Evolutionary conservation across 1,140 invertebrate genomes (phyloP), one percentile per base, ranked within the genome.

Genomic region (Matsumurasca onukii): DNA sequence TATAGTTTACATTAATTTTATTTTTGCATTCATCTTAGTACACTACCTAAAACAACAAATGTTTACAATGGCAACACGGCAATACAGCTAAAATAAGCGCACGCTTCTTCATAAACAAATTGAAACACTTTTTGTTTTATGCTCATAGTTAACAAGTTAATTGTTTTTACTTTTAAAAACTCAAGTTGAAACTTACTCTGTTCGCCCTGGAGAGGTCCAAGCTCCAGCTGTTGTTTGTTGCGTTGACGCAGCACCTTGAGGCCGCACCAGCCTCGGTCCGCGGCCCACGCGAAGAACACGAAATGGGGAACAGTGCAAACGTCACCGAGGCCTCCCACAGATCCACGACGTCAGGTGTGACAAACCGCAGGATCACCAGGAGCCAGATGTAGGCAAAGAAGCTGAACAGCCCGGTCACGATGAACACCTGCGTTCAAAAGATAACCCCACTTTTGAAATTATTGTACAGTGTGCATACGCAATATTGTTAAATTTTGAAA

Each of bases 361-460:
- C 71, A 5, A 75, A 78, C 17, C 84, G 71, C 20, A 89, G 76
- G 48, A 88, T 82, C 12, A 88, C 71, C 29, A 86, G 77, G 9
- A 89, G 78, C 88, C 88, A 89, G n/a, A 88, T 74, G 77, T 89
- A 89, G 0, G 88, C 86, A 69, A 88, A 83, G 3, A 88, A 72
- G 57, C 81, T 82, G 76, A 86, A 88, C 48, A 83, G 74, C 1
- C 80, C 77, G 0, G 86, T 87, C 3, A 87, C 79, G 2, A 78
- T 76, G 73, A 88, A 88, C 49, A 88, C 86, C 78, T 82, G 69
- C 13, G 39, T 9, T 45, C 9, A 45, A 45, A 45, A n/a, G n/a
- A 45, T n/a, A n/a, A 12, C 39, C 39, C 39, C 39, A 45, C 9
- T 45, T 45, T 9, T n/a, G 39, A 45, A 45, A 9, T 12, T 45